Evolutionary conservation across 2,113 vertebrate genomes (phyloP).

Genomic region (Ia io): DNA sequence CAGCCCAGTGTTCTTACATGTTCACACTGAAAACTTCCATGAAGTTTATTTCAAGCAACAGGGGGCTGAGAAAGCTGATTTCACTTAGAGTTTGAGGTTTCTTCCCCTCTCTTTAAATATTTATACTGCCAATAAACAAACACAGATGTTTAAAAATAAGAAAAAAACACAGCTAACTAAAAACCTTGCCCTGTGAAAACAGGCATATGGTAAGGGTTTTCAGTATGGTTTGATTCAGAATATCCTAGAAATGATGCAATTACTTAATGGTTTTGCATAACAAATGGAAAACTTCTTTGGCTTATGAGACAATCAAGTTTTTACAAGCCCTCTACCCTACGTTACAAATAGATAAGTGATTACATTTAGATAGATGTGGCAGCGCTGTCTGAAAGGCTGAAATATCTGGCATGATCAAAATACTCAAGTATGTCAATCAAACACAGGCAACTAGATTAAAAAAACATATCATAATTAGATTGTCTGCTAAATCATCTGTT

Average conservation of each 20-base stretch:
- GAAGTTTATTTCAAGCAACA: conserved; percentile 72
- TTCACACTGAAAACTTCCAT: conserved; percentile 69
- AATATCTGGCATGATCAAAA: conserved; percentile 5
- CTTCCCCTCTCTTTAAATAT: conserved; percentile 67
- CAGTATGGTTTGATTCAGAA: conserved; percentile 56
- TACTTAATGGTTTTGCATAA: conserved; percentile 60
- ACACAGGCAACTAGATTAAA: not conserved
- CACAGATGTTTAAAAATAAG: conserved; percentile 68
- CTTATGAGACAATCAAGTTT: conserved; percentile 55
- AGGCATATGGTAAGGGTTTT: conserved; percentile 68
- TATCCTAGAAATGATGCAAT: conserved; percentile 67
- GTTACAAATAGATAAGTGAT: conserved; percentile 48
- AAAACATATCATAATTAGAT: not conserved
- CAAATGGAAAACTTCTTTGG: conserved; percentile 48
- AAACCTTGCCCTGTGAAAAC: conserved; percentile 62
- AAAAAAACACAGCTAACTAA: conserved; percentile 20
- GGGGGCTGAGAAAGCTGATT: conserved; percentile 63
- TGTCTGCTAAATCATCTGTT: not conserved
- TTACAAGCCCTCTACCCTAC: conserved; percentile 44
- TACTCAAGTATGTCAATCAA: conserved; percentile 36
- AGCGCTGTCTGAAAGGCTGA: not conserved
- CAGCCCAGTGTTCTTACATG: conserved; percentile 44
- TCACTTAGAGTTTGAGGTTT: conserved; percentile 65
- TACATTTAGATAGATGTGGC: conserved; percentile 34
- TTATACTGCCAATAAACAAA: conserved; percentile 73